Evolutionary conservation across 2,113 vertebrate species (phyloP).

Genomic region (Dicrurus megarhynchus): DNA sequence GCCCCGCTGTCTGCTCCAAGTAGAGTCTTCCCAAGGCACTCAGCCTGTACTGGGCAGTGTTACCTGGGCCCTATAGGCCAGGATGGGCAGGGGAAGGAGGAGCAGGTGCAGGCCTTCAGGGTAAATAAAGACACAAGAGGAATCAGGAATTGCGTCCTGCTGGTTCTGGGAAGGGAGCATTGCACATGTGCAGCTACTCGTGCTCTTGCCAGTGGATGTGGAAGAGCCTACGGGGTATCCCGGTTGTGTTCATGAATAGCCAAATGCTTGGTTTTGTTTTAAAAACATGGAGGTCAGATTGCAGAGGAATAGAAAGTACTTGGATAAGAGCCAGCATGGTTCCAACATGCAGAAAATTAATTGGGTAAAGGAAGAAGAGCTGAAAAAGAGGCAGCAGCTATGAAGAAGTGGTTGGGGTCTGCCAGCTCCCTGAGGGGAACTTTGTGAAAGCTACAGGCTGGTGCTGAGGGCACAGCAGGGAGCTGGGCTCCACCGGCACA

Average conservation of each 20-base stretch:
- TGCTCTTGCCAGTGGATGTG: neutral
- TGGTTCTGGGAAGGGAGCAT: neutral
- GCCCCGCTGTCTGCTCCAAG: neutral
- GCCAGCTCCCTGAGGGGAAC: fast-evolving
- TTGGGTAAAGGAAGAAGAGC: neutral
- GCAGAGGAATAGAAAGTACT: neutral
- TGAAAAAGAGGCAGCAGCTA: neutral
- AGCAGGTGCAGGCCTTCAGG: neutral
- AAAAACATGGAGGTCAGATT: neutral
- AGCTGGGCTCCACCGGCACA: neutral
- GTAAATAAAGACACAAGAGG: neutral
- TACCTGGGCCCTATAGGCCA: fast-evolving
- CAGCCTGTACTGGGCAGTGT: neutral
- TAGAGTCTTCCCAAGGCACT: neutral
- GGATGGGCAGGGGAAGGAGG: neutral
- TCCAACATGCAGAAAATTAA: neutral
- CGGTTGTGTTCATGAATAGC: neutral
- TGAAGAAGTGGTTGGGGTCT: neutral
- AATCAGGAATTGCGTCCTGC: neutral
- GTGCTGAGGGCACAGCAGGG: neutral
- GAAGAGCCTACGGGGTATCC: neutral
- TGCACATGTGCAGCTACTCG: neutral
- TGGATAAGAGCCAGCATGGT: fast-evolving
- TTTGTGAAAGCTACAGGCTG: neutral
- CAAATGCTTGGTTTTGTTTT: neutral